Evolutionary conservation across 2,888 invertebrate genomes (phyloP).

Genomic region (Oligia fasciuncula): DNA sequence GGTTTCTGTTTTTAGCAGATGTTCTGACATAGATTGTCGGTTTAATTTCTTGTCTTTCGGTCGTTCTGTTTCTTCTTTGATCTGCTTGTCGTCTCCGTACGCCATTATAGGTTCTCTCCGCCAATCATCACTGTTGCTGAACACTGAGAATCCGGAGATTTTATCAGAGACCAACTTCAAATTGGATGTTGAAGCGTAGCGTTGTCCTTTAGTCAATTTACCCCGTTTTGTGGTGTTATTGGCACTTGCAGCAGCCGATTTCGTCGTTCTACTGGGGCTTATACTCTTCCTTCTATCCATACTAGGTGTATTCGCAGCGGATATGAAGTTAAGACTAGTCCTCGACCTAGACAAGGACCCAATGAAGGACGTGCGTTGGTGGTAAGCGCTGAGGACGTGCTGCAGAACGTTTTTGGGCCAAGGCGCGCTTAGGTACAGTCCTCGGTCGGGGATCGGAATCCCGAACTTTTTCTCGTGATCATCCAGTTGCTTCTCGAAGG

Average conservation of each 20-base stretch:
- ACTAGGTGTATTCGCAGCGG: slow-evolving; percentile 79
- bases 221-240: slow-evolving; percentile 77
- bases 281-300: slow-evolving; percentile 80
- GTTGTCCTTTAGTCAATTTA: slow-evolving; percentile 76
- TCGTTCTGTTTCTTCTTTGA: slow-evolving; percentile 71
- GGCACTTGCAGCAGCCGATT: slow-evolving; percentile 77
- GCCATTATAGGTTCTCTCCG: slow-evolving; percentile 85
- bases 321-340: slow-evolving; percentile 87
- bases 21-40: slow-evolving; percentile 82
- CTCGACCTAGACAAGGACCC: slow-evolving; percentile 90
- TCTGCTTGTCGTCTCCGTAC: slow-evolving; percentile 72
- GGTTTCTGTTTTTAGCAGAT: slow-evolving; percentile 70
- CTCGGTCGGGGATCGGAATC: slow-evolving; percentile 79
- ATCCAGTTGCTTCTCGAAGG: slow-evolving; percentile 84
- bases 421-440: slow-evolving; percentile 79
- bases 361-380: slow-evolving; percentile 86
- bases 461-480: slow-evolving; percentile 87
- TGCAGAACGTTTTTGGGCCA: slow-evolving; percentile 87
- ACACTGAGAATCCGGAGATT: slow-evolving; percentile 85
- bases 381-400: slow-evolving; percentile 81
- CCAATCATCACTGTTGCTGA: slow-evolving; percentile 75
- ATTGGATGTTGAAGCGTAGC: slow-evolving; percentile 85
- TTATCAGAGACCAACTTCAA: slow-evolving; percentile 85
- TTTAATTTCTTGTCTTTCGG: slow-evolving; percentile 73
- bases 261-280: slow-evolving; percentile 77